Conservation (phyloP, 2,113 vertebrate genomes). For the Macquaria ambigua region DNA sequence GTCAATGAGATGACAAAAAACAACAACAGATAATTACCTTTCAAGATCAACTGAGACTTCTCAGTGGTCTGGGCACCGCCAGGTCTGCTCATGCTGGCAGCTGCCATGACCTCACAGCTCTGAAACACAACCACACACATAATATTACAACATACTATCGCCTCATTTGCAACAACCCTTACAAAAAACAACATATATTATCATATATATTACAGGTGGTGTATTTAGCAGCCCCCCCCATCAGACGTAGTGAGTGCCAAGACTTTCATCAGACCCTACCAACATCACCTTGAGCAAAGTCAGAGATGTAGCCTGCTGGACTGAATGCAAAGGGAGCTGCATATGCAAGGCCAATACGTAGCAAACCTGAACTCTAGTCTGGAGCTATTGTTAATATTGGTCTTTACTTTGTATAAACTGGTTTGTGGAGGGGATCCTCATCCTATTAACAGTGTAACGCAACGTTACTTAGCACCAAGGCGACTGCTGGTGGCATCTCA, state of each 20-base stretch:
- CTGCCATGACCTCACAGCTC: conserved; percentile 93
- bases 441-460: not conserved
- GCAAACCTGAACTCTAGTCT: not conserved
- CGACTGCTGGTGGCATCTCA: conserved; percentile 45
- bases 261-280: not conserved
- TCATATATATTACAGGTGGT: too few species aligned
- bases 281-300: conserved; percentile 74
- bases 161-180: not conserved
- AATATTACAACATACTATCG: not conserved
- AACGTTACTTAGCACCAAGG: conserved; percentile 49
- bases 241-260: conserved; percentile 6
- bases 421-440: not conserved
- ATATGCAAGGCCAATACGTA: not conserved
- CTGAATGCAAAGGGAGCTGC: conserved; percentile 1
- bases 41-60: conserved; percentile 92
- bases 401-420: not conserved
- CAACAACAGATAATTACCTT: conserved; percentile 85
- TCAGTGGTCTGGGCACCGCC: conserved; percentile 84
- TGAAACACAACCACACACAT: conserved; percentile 75
- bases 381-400: not conserved
- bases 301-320: conserved; percentile 29
- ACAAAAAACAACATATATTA: not conserved
- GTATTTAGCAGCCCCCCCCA: not conserved
- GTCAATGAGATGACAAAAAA: not conserved
- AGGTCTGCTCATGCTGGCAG: conserved; percentile 90